Base-by-base conservation (phyloP, 2,113 vertebrate species). In the Cyanoramphus novaezelandiae region DNA sequence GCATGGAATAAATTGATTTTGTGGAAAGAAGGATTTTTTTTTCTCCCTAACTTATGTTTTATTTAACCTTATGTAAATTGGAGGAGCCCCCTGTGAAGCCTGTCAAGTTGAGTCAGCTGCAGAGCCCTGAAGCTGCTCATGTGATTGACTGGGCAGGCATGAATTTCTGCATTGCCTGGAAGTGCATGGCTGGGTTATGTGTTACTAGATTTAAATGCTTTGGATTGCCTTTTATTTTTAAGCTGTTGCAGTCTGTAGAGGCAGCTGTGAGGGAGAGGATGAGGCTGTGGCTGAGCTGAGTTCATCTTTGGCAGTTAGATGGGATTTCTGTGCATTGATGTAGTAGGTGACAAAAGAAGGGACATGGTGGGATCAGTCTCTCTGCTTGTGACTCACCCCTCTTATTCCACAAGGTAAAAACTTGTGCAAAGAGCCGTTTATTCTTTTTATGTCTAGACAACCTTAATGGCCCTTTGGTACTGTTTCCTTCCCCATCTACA, bases 71-170 rank as follows among this genome's bases (percentile, higher is more conserved):
- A 5, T 43, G 29, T 4, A 31, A 53, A 11, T 10, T 80, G 52
- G 52, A 72, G 68, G 35, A 80, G 31, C n/a, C 17, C 23, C 8
- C 17, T 67, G 72, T 74, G 77, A 81, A 63, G 13, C 28, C 39
- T 63, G 28, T 49, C 39, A 43, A 2, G 24, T 5, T 81, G 62
- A n/a, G 31, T 67, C 76, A 63, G 77, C 53, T n/a, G n/a, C 46
- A 57, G 31, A 43, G 29, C 2, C 3, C 43, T 1, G 1, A 57
- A 29, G 39, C 60, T 2, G 5, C 21, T 44, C 67, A 33, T 43
- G 33, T 39, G 46, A 13, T 60, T 59, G 41, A 18, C 41, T 39
- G 44, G 12, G 27, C 3, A 7, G 20, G 28, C 0, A 1, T 15
- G 18, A 71, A 28, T 75, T 83, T 92, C 68, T 75, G 46, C 2